phyloP scores from a whole-genome alignment of 2,113 vertebrate species.

The Scomber scombrus region DNA sequence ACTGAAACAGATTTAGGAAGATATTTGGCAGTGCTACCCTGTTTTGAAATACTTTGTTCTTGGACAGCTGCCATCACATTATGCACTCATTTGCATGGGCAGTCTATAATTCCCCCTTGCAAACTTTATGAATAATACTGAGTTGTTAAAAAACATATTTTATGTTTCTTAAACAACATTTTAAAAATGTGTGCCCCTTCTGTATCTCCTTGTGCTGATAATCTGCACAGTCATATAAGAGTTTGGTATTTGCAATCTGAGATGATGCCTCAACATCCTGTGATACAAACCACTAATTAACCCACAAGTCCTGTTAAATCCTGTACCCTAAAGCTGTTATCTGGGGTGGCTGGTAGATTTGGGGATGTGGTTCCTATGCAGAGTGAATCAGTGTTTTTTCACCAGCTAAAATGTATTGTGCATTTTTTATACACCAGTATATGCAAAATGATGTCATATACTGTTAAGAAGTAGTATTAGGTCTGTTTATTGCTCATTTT shows the following conservation, averaged over 20 bases:
- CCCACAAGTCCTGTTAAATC: no score
- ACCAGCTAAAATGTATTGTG: background rate
- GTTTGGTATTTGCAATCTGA: background rate
- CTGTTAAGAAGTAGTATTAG: no score
- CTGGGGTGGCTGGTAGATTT: background rate
- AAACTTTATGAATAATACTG: background rate
- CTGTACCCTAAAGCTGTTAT: background rate
- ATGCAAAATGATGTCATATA: no score
- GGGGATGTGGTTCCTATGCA: background rate
- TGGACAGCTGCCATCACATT: background rate
- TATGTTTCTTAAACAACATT: background rate
- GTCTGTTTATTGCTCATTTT: no score
- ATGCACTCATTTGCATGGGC: background rate
- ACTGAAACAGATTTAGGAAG: background rate
- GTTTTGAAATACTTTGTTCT: background rate
- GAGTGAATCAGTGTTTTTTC: background rate
- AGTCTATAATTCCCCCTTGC: background rate
- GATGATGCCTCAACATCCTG: background rate
- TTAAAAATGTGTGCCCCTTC: background rate
- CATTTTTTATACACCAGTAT: background rate
- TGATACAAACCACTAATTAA: background rate
- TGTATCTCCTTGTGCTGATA: background rate
- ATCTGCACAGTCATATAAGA: background rate
- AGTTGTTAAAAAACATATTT: background rate
- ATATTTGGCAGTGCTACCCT: background rate